phyloP scores from a whole-genome alignment of 2,888 invertebrate genomes.

The Synanthedon vespiformis region DNA sequence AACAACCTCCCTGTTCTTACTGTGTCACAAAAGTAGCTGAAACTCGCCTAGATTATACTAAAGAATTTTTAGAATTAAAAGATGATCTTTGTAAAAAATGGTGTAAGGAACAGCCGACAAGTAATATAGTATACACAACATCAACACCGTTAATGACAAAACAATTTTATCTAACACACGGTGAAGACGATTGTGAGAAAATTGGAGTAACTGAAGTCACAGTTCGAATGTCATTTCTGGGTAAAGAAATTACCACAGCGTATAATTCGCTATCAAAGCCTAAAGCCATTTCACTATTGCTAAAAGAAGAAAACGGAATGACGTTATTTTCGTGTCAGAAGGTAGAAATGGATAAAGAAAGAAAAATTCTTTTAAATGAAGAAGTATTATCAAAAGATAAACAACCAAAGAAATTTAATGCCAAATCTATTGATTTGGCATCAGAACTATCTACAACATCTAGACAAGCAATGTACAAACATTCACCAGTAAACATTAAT shows the following conservation, averaged over 20 bases:
- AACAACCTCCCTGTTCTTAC: constrained; percentile 52
- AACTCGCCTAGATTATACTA: constrained; percentile 46
- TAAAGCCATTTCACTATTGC: constrained; percentile 33
- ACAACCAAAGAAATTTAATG: constrained; percentile 11
- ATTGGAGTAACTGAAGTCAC: constrained; percentile 57
- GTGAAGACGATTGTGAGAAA: constrained; percentile 36
- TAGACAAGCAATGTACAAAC: constrained; percentile 11
- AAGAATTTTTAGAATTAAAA: constrained; percentile 38
- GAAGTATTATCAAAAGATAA: constrained; percentile 32
- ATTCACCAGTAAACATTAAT: constrained; percentile 1
- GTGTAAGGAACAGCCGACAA: constrained; percentile 44
- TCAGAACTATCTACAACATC: constrained; percentile 31
- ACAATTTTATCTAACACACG: constrained; percentile 48
- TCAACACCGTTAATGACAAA: constrained; percentile 51
- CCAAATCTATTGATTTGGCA: constrained; percentile 16
- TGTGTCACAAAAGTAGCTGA: constrained; percentile 53
- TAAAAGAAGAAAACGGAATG: constrained; percentile 55
- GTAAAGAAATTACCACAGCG: constrained; percentile 60
- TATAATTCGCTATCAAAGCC: constrained; percentile 43
- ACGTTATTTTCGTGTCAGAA: constrained; percentile 57
- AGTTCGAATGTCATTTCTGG: constrained; percentile 55
- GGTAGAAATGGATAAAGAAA: constrained; percentile 60
- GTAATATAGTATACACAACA: constrained; percentile 52
- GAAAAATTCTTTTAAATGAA: constrained; percentile 56
- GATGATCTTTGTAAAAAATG: constrained; percentile 54